Evolutionary conservation across 2,797 vertebrate species (phyloP).

Genomic region (Allobates femoralis): DNA sequence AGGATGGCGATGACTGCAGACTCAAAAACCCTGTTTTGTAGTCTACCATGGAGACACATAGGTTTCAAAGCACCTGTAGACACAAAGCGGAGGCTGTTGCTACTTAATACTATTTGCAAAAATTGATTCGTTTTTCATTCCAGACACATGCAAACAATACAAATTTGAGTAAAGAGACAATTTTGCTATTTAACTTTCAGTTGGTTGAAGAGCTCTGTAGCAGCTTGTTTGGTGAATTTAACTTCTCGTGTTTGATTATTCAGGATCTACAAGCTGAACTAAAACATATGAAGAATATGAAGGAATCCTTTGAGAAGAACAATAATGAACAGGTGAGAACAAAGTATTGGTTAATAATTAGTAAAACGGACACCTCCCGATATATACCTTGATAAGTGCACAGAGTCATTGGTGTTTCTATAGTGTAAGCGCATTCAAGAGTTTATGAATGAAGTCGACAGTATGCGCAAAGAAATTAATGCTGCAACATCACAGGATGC

Average conservation of each 20-base stretch:
- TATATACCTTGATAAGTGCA: neutral
- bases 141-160: no score
- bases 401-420: neutral
- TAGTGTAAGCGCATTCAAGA: conserved; percentile 73
- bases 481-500: conserved; percentile 70
- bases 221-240: neutral
- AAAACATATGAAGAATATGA: conserved; percentile 71
- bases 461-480: conserved; percentile 70
- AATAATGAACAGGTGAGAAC: conserved; percentile 73
- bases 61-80: no score
- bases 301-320: conserved; percentile 74
- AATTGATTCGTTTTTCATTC: neutral
- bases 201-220: no score
- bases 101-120: no score
- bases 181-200: neutral
- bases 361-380: neutral
- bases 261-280: conserved; percentile 76
- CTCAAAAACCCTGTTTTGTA: neutral
- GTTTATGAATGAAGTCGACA: conserved; percentile 69
- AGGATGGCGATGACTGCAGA: neutral
- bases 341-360: neutral
- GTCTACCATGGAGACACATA: no score
- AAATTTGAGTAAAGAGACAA: neutral
- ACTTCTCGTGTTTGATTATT: conserved; percentile 49
- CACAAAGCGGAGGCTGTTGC: no score